Evolutionary conservation across 2,888 invertebrate genomes (phyloP), one percentile per base, ranked within the genome.

Genomic region (Hypselothyrea guttata): DNA sequence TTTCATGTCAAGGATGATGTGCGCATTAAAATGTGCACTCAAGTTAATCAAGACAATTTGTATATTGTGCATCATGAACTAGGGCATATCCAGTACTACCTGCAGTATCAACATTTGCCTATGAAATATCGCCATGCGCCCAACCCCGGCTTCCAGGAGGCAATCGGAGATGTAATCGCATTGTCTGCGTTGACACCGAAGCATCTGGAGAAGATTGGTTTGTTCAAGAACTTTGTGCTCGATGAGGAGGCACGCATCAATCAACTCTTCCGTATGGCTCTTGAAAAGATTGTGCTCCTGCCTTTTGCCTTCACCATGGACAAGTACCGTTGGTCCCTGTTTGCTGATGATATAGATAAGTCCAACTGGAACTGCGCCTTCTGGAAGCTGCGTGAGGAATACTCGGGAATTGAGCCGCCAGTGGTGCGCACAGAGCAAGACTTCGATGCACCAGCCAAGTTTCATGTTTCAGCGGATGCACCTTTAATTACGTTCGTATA

Each of bases 1-100:
- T 96, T 97, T 84, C 95, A 92, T 77, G 92, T 95, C 70, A 92
- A 92, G 15, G 92, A 95, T 86, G 97, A 97, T 88, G 96, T 96
- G 86, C 92, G 92, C 90, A 92, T 93, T 86, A 93, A 93, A 90
- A 93, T 93, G 90, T 94, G 94, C 87, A 92, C 93, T 3, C 84
- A 90, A 56, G 91, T 93, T 63, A 91, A 90, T 35, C 91, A 91
- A 88, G 91, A 92, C 56, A 90, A 92, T 65, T 89, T 94, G 58
- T 91, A 91, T 71, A 91, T 91, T 0, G 92, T 93, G 1, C 93
- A 94, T 66, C 94, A 94, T 79, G 94, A 94, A 87, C 92, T 94
- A 91, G 94, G 94, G 0, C 94, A 94, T 83, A 90, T 94, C 27
- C 92, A 94, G 86, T 94, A 94, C 89, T 94, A 91, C 87, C 89